Percentiles rank a stretch among this genome's conserved stretches.
Conservation (phyloP, 2,113 vertebrate species). For the Calonectris borealis region DNA sequence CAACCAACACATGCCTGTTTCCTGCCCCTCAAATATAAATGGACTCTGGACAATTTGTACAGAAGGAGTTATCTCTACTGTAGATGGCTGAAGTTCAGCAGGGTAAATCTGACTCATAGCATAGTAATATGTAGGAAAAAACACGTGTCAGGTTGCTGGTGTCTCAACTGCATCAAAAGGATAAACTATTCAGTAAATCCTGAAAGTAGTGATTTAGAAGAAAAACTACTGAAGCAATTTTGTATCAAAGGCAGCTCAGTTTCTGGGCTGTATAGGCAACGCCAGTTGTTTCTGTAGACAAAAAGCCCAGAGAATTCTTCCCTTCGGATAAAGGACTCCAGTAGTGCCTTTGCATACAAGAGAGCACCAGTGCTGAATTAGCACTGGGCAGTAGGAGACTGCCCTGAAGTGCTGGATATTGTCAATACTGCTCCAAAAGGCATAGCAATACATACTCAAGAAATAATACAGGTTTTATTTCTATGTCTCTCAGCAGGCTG, state of each 20-base stretch:
- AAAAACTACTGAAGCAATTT: neutral
- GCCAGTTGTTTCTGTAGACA: neutral
- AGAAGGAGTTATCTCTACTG: neutral
- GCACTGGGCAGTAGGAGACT: neutral
- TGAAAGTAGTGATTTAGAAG: neutral
- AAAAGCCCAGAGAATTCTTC: neutral
- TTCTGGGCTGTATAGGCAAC: neutral
- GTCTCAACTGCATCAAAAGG: neutral
- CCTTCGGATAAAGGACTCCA: neutral
- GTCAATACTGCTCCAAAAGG: neutral
- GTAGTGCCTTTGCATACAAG: neutral
- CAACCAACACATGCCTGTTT: neutral
- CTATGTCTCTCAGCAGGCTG: neutral
- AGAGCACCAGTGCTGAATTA: neutral
- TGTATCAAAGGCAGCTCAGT: neutral
- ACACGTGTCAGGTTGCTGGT: neutral
- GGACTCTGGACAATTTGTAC: neutral
- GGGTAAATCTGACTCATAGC: neutral
- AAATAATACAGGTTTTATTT: neutral
- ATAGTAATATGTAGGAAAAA: neutral
- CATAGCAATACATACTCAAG: neutral
- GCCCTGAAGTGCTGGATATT: neutral
- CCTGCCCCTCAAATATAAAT: neutral
- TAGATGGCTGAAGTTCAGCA: neutral
- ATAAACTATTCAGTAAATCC: neutral